Evolutionary conservation across 2,888 invertebrate genomes (phyloP).

Genomic region (Hydroisotoma schaefferi): DNA sequence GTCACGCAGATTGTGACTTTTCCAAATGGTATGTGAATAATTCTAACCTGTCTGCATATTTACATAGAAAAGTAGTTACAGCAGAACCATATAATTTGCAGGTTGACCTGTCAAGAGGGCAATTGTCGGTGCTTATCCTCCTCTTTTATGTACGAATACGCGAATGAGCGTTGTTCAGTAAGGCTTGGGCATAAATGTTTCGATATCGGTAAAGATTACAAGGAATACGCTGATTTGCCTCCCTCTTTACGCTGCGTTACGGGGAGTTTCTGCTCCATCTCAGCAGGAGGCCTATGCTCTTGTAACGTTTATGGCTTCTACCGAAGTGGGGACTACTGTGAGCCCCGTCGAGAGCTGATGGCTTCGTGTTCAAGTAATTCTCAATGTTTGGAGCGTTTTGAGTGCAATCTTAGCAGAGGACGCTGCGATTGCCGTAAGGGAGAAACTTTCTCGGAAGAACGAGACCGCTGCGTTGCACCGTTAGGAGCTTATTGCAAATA

Average conservation of each 20-base stretch:
- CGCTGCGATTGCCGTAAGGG: slow-evolving; percentile 37
- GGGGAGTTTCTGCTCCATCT: slow-evolving; percentile 40
- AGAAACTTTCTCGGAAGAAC: slow-evolving; percentile 19
- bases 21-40: slow-evolving; percentile 32
- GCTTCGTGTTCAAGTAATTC: slow-evolving; percentile 25
- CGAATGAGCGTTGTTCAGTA: slow-evolving; percentile 32
- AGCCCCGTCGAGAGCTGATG: slow-evolving; percentile 32
- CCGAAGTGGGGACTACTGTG: slow-evolving; percentile 27
- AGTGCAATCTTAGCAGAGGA: slow-evolving; percentile 23
- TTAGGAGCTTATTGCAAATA: slow-evolving; percentile 31
- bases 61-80: not conserved
- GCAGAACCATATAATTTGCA: too few species aligned
- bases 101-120: not conserved
- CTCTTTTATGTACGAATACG: slow-evolving; percentile 11
- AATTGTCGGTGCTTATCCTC: slow-evolving; percentile 3
- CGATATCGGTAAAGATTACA: slow-evolving; percentile 34
- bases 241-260: slow-evolving; percentile 34
- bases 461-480: slow-evolving; percentile 31
- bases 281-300: slow-evolving; percentile 37
- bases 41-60: slow-evolving; percentile 24
- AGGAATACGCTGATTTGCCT: slow-evolving; percentile 34
- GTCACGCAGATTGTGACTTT: slow-evolving; percentile 38
- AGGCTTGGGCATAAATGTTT: slow-evolving; percentile 40
- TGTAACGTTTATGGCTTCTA: slow-evolving; percentile 39
- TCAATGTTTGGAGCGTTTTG: slow-evolving; percentile 32